These are phyloP conservation scores for Cataglyphis albicans DNA, from an alignment of 2,888 invertebrate species.

Conservation along the genomic window DNA sequence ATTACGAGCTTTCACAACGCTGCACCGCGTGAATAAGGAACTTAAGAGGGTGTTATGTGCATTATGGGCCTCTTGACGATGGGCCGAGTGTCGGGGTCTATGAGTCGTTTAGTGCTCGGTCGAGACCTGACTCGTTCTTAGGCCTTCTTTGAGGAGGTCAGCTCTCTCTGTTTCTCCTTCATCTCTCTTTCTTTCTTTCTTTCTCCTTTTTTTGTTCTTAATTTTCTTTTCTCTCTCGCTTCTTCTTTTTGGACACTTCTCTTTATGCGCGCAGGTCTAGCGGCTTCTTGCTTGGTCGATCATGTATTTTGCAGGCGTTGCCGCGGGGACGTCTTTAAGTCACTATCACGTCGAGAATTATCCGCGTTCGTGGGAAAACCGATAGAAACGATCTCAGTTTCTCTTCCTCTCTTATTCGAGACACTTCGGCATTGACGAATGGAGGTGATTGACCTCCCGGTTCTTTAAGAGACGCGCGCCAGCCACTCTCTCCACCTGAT, in stretches of 20 bases:
- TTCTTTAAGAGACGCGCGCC: conserved; percentile 61
- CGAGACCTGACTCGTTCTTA: conserved; percentile 68
- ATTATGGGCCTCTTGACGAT: conserved; percentile 74
- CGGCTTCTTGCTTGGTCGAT: conserved; percentile 39
- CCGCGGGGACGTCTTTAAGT: conserved; percentile 52
- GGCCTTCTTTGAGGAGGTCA: conserved; percentile 58
- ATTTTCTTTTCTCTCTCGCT: conserved; percentile 49
- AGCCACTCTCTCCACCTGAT: conserved; percentile 63
- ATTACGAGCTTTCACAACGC: conserved; percentile 79
- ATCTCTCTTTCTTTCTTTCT: conserved; percentile 46
- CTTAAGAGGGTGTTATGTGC: conserved; percentile 75
- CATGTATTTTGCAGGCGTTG: conserved; percentile 47
- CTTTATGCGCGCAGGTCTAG: conserved; percentile 31
- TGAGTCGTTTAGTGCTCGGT: conserved; percentile 70
- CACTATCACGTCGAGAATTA: conserved; percentile 46
- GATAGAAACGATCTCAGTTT: conserved; percentile 58
- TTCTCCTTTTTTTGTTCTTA: conserved; percentile 44
- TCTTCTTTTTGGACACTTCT: conserved; percentile 35
- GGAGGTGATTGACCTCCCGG: conserved; percentile 64
- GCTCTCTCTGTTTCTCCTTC: conserved; percentile 18
- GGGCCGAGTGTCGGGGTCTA: conserved; percentile 71
- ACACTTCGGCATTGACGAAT: conserved; percentile 62
- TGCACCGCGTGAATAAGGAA: conserved; percentile 76
- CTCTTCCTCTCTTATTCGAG: conserved; percentile 34
- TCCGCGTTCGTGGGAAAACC: conserved; percentile 55